Conservation (phyloP, 2,888 invertebrate genomes). For the Shargacucullia verbasci region DNA sequence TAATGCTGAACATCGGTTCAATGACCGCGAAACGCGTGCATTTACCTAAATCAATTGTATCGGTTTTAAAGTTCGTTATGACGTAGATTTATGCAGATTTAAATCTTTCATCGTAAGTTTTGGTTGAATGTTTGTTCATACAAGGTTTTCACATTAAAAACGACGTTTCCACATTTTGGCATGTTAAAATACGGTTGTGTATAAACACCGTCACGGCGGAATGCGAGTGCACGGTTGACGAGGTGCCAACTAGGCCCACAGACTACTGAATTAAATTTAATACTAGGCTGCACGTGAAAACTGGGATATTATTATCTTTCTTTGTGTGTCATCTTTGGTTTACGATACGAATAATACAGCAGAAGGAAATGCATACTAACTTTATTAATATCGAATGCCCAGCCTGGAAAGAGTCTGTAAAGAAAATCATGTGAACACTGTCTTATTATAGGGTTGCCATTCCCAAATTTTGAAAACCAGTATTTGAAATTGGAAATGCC, state of each 20-base stretch:
- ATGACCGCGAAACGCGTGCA: conserved; percentile 27
- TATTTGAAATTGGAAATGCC: no score
- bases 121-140: conserved; percentile 33
- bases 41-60: conserved; percentile 6
- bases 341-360: conserved; percentile 1
- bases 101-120: conserved; percentile 24
- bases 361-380: not conserved
- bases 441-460: no score
- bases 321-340: conserved; percentile 51
- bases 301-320: conserved; percentile 49
- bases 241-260: conserved; percentile 64
- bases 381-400: not conserved
- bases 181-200: conserved; percentile 56
- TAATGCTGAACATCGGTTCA: conserved; percentile 47
- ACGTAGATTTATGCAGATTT: conserved; percentile 30
- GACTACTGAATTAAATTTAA: conserved; percentile 59
- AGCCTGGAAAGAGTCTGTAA: no score
- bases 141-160: conserved; percentile 36
- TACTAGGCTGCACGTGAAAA: conserved; percentile 59
- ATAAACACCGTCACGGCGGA: conserved; percentile 54
- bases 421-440: no score
- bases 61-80: not conserved
- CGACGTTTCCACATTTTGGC: conserved; percentile 26
- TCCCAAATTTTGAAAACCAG: no score
- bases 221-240: conserved; percentile 63